Evolutionary conservation across 2,888 invertebrate genomes (phyloP).

Genomic region (Parapristionchus giblindavisi): DNA sequence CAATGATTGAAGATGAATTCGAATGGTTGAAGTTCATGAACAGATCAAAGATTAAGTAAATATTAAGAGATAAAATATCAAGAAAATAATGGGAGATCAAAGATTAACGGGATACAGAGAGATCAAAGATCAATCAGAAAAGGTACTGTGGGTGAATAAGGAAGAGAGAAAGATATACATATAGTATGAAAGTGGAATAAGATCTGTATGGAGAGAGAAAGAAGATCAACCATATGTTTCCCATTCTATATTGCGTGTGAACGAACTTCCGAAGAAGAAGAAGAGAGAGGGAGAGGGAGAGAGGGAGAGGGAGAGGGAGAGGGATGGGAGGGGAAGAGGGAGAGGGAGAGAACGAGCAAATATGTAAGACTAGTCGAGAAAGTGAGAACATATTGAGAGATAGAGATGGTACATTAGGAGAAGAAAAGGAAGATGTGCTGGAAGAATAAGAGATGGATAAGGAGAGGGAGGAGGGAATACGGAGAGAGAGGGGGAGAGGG

Average conservation of each 20-base stretch:
- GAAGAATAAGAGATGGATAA: not conserved
- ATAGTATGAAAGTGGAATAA: not conserved
- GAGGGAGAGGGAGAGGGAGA: conserved; percentile 14
- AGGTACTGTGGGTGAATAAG: too few relatives aligned
- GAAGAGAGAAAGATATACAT: not conserved
- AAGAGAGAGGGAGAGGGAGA: not conserved
- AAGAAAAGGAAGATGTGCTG: not conserved
- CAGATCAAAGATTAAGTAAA: too few relatives aligned
- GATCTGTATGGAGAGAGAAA: not conserved
- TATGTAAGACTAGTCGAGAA: conserved; percentile 24
- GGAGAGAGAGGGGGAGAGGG: too few relatives aligned
- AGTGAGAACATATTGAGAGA: conserved; percentile 22
- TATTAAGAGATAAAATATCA: too few relatives aligned
- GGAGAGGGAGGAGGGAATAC: not conserved
- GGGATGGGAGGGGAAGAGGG: conserved; percentile 6
- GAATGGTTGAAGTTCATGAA: too few relatives aligned
- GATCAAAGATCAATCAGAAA: too few relatives aligned
- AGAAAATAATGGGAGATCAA: too few relatives aligned
- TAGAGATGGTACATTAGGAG: not conserved
- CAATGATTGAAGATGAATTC: too few relatives aligned
- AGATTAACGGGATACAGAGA: too few relatives aligned
- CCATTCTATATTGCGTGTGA: too few relatives aligned
- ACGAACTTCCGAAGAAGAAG: too few relatives aligned
- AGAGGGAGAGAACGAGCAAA: conserved; percentile 17
- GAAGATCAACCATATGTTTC: too few relatives aligned